Evolutionary conservation across 2,888 invertebrate species (phyloP).

Genomic region (Hanleya hanleyi): DNA sequence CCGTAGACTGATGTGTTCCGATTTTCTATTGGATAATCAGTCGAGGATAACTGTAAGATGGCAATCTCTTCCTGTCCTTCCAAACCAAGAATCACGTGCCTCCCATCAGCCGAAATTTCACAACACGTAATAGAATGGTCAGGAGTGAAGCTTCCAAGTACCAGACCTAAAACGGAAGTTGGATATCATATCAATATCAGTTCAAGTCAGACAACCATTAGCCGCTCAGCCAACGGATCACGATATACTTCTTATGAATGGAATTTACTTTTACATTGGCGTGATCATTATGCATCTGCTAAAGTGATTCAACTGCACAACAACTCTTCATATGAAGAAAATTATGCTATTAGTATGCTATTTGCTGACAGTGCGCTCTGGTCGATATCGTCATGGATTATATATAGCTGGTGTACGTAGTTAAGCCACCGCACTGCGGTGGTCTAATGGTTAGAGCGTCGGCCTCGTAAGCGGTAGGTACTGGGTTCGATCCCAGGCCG

Average conservation of each 20-base stretch:
- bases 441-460: too few species aligned
- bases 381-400: too few species aligned
- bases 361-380: too few species aligned
- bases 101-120: conserved; percentile 84
- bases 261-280: too few species aligned
- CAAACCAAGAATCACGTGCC: conserved; percentile 81
- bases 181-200: neutral
- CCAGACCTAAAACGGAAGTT: conserved; percentile 21
- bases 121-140: conserved; percentile 83
- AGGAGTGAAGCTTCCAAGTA: conserved; percentile 86
- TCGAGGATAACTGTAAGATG: conserved; percentile 76
- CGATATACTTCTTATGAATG: too few species aligned
- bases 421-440: too few species aligned
- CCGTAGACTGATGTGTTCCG: conserved; percentile 29
- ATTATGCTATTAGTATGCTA: neutral
- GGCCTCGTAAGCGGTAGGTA: too few species aligned
- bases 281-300: too few species aligned
- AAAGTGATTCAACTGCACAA: conserved; percentile 4
- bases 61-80: conserved; percentile 80
- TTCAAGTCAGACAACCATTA: neutral
- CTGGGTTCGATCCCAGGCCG: too few species aligned
- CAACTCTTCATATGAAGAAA: neutral
- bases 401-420: too few species aligned
- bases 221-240: too few species aligned
- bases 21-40: conserved; percentile 21